Evolutionary conservation across 2,888 invertebrate species (phyloP).

Genomic region (Sepiola atlantica): DNA sequence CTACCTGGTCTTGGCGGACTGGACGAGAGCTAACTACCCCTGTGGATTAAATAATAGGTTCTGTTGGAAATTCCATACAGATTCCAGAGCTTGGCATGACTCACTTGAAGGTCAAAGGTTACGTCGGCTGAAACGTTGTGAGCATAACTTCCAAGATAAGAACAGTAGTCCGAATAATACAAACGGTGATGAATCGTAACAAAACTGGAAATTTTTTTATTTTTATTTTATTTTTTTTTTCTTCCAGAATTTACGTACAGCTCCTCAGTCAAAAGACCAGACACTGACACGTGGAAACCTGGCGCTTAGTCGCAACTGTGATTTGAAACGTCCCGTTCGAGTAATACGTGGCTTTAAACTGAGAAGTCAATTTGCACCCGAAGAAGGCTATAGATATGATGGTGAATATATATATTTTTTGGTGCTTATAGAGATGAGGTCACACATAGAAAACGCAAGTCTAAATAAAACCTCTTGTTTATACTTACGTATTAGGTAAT

Average conservation of each 20-base stretch:
- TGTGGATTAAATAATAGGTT: too few species aligned
- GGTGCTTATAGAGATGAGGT: too few species aligned
- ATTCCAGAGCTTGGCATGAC: too few species aligned
- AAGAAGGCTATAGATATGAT: slow-evolving; percentile 76
- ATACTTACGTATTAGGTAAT: too few species aligned
- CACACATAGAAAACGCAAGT: too few species aligned
- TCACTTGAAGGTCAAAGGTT: too few species aligned
- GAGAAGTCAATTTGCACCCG: slow-evolving; percentile 74
- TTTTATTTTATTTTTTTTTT: background rate
- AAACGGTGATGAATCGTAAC: background rate
- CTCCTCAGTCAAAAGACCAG: slow-evolving; percentile 75
- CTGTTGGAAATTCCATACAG: too few species aligned
- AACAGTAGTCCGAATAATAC: background rate
- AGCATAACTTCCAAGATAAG: too few species aligned
- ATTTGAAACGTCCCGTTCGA: slow-evolving; percentile 73
- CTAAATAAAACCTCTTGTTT: too few species aligned
- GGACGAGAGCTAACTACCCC: too few species aligned
- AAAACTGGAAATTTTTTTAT: background rate
- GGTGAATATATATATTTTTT: slow-evolving; percentile 57
- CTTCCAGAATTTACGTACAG: slow-evolving; percentile 74
- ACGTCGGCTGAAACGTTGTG: too few species aligned
- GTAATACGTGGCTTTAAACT: slow-evolving; percentile 75
- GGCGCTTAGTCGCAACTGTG: slow-evolving; percentile 71
- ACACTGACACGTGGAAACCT: slow-evolving; percentile 72
- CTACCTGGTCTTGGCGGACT: too few species aligned